Conservation (phyloP, 2,113 vertebrate genomes). For the Raja brachyura region DNA sequence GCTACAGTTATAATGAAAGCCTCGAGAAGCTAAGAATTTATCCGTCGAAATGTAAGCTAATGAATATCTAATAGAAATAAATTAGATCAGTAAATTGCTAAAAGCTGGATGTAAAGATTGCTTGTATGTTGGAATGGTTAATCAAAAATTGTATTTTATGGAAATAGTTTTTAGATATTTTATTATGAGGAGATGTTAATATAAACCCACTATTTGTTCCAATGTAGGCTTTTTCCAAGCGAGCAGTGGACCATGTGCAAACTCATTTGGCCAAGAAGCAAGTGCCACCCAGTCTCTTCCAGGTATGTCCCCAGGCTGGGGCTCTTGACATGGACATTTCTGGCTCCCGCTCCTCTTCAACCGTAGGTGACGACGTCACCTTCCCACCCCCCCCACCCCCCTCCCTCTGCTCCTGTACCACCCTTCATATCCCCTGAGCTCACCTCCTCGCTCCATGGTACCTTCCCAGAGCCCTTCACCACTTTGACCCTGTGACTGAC, state of each 20-base stretch:
- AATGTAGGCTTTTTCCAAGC: slow-evolving; percentile 83
- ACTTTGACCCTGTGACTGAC: too few relatives aligned
- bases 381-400: too few relatives aligned
- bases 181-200: slow-evolving; percentile 17
- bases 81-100: not conserved
- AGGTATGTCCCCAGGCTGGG: slow-evolving; percentile 61
- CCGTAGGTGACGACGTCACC: too few relatives aligned
- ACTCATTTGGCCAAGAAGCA: slow-evolving; percentile 84
- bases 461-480: too few relatives aligned
- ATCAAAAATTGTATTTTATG: not conserved
- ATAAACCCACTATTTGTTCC: slow-evolving; percentile 43
- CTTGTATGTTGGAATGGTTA: not conserved
- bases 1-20: not conserved
- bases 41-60: too few relatives aligned
- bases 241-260: slow-evolving; percentile 90
- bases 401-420: too few relatives aligned
- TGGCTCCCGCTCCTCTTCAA: too few relatives aligned
- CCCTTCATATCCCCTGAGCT: too few relatives aligned
- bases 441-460: too few relatives aligned
- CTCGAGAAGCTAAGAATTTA: not conserved
- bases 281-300: slow-evolving; percentile 82
- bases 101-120: not conserved
- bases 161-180: slow-evolving; percentile 33
- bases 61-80: too few relatives aligned
- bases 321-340: not conserved